These are phyloP conservation scores for Andricus curvator DNA, from an alignment of 2,888 invertebrate species.

Conservation along the genomic window DNA sequence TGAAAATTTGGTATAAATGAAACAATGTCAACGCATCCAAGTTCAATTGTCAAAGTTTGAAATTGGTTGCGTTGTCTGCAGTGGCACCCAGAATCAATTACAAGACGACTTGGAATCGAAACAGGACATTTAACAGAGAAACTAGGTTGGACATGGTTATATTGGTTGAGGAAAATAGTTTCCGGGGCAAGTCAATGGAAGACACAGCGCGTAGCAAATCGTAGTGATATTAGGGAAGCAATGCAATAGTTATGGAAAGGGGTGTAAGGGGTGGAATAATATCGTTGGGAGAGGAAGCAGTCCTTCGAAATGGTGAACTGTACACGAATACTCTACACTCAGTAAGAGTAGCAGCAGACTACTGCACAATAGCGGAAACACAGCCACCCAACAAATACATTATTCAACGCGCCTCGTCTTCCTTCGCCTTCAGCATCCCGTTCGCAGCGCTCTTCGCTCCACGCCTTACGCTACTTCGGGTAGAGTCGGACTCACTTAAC, in stretches of 20 bases:
- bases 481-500: constrained; percentile 22
- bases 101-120: background rate
- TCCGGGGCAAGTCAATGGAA: constrained; percentile 12
- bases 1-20: background rate
- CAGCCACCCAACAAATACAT: constrained; percentile 50
- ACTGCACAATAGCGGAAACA: constrained; percentile 23
- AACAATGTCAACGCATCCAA: background rate
- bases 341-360: background rate
- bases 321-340: background rate
- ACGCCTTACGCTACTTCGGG: background rate
- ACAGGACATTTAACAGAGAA: background rate
- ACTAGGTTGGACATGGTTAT: constrained; percentile 2
- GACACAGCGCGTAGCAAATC: constrained; percentile 24
- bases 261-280: constrained; percentile 29
- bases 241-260: constrained; percentile 35
- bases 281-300: constrained; percentile 18
- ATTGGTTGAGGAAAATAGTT: constrained; percentile 21
- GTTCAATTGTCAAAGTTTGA: background rate
- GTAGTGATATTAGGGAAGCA: constrained; percentile 24
- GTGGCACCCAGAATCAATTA: background rate
- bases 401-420: constrained; percentile 53
- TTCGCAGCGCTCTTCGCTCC: constrained; percentile 17
- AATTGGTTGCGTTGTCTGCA: background rate
- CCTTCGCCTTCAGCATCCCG: constrained; percentile 45
- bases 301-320: background rate